phyloP scores from a whole-genome alignment of 2,888 invertebrate genomes.

The Fragum sueziense region DNA sequence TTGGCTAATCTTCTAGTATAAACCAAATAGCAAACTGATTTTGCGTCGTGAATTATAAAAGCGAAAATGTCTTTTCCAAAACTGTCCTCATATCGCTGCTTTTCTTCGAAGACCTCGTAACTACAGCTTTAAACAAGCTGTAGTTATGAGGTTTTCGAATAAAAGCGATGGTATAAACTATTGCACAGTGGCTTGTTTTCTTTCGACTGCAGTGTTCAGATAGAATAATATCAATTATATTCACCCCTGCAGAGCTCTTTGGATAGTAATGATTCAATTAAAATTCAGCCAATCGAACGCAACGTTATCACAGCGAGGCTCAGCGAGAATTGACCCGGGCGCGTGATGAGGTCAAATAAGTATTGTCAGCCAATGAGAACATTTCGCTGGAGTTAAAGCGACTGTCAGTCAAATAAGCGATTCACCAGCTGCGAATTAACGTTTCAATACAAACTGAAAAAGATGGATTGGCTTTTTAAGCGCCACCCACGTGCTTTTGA shows the following conservation, averaged over 20 bases:
- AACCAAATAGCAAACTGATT: too few relatives aligned
- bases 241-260: constrained; percentile 36
- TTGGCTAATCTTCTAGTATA: too few relatives aligned
- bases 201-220: constrained; percentile 32
- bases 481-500: constrained; percentile 32
- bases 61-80: too few relatives aligned
- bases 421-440: constrained; percentile 44
- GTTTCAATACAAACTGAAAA: constrained; percentile 17
- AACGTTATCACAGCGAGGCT: constrained; percentile 26
- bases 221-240: constrained; percentile 65
- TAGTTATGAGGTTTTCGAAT: too few relatives aligned
- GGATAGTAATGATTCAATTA: constrained; percentile 57
- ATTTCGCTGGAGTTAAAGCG: constrained; percentile 25
- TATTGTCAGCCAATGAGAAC: constrained; percentile 48
- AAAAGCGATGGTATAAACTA: not conserved
- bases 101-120: too few relatives aligned
- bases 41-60: too few relatives aligned
- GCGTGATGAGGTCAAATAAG: constrained; percentile 48
- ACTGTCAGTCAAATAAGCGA: constrained; percentile 50
- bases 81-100: too few relatives aligned
- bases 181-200: constrained; percentile 47
- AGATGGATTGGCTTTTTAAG: constrained; percentile 25
- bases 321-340: constrained; percentile 31
- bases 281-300: constrained; percentile 43
- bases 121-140: too few relatives aligned